These are phyloP conservation scores for Melospiza melodia DNA, from an alignment of 2,113 vertebrate species.

Conservation along the genomic window DNA sequence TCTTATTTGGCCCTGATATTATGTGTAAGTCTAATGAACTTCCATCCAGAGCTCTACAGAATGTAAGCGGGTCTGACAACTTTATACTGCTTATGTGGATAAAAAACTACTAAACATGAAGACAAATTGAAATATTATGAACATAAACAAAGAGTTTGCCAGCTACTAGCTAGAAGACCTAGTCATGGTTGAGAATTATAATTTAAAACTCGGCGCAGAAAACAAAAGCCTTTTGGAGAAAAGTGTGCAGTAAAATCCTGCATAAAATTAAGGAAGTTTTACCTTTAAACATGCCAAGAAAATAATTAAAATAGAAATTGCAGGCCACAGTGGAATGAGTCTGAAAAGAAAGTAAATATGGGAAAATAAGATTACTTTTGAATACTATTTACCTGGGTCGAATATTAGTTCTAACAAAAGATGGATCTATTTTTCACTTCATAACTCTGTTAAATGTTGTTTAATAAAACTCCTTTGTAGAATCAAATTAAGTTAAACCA, in stretches of 20 bases:
- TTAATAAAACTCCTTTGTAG: background rate
- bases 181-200: background rate
- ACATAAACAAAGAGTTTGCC: constrained; percentile 18
- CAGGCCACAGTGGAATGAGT: constrained; percentile 16
- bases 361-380: constrained; percentile 33
- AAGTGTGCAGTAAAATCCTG: background rate
- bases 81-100: background rate
- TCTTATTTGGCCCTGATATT: background rate
- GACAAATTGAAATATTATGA: constrained; percentile 58
- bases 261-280: constrained; percentile 32
- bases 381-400: background rate
- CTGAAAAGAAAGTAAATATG: constrained; percentile 39
- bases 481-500: background rate
- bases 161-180: constrained; percentile 15
- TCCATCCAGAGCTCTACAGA: background rate
- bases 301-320: constrained; percentile 66
- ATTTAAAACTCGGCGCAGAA: constrained; percentile 2
- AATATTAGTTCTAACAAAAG: constrained; percentile 16
- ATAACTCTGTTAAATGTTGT: background rate
- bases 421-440: background rate
- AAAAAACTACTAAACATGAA: constrained; percentile 16
- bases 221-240: background rate
- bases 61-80: background rate
- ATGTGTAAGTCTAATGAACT: background rate
- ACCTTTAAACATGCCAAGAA: constrained; percentile 50